A percentile compares a stretch with the other conserved stretches of the same genome.
Evolutionary conservation across 2,888 invertebrate genomes (phyloP).

Genomic region (Macrophya alboannulata): DNA sequence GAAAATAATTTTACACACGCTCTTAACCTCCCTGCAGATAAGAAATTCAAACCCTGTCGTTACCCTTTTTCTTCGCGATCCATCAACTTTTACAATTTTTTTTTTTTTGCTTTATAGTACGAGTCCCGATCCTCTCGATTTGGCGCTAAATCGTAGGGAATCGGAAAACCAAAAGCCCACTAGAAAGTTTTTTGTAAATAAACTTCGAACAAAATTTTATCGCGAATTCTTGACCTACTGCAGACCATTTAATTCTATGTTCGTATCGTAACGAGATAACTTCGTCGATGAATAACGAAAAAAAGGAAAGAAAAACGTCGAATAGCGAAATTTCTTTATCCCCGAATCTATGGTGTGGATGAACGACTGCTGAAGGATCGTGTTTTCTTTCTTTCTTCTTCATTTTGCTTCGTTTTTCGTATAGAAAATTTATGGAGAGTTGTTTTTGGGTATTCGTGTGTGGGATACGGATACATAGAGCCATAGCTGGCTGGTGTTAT

Average conservation of each 20-base stretch:
- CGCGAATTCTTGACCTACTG: background rate
- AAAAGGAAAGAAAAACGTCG: background rate
- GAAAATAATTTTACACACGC: conserved; percentile 39
- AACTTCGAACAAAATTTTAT: background rate
- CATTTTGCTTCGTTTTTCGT: background rate
- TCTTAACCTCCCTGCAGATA: conserved; percentile 24
- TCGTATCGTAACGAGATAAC: background rate
- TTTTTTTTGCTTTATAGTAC: background rate
- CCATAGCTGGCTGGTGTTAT: no score
- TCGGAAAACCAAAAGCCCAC: background rate
- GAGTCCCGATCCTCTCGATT: background rate
- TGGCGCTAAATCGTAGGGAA: background rate
- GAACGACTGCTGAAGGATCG: background rate
- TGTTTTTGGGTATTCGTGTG: background rate
- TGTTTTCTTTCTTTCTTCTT: background rate
- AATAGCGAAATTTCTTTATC: background rate
- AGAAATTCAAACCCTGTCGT: background rate
- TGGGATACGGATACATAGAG: background rate
- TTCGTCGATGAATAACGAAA: background rate
- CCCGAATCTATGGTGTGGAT: background rate
- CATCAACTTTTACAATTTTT: conserved; percentile 40
- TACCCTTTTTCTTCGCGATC: conserved; percentile 23
- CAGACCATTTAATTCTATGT: background rate
- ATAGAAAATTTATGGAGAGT: conserved; percentile 17
- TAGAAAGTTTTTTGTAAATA: background rate